Conservation (phyloP, 35 echinoderm and acorn worm genomes). For the Patiria miniata region DNA sequence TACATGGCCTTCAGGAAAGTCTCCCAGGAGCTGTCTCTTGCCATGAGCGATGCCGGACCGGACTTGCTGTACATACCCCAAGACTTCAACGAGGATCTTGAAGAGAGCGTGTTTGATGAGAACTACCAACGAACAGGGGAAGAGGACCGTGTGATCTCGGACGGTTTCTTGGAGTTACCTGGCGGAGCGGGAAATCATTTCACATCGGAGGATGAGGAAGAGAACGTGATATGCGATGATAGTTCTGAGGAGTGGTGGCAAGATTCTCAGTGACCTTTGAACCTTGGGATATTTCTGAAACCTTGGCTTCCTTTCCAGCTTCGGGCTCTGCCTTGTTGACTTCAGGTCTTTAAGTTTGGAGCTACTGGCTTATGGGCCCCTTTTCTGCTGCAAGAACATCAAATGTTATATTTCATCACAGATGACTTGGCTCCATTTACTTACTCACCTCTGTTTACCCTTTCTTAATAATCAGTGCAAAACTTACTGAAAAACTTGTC, state of each 20-base stretch:
- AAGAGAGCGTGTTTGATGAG: conserved; percentile 91
- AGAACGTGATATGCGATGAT: not conserved
- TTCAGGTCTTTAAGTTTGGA: no score
- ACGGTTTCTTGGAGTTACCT: conserved; percentile 80
- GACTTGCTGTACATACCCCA: conserved; percentile 97
- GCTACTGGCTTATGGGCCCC: no score
- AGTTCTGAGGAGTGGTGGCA: not conserved
- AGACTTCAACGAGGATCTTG: conserved; percentile 87
- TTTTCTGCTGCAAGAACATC: no score
- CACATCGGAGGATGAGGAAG: conserved; percentile 9
- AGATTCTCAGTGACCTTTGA: not conserved
- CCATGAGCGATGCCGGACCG: conserved; percentile 50
- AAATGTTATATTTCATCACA: no score
- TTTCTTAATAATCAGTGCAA: no score
- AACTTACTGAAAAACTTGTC: no score
- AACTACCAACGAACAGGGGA: conserved; percentile 33
- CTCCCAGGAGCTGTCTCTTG: conserved; percentile 31
- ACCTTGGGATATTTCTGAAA: not conserved
- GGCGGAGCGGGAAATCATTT: not conserved
- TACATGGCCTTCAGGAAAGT: conserved; percentile 97
- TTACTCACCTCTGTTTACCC: no score
- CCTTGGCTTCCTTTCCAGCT: no score
- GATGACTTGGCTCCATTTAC: no score
- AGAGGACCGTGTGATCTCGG: conserved; percentile 48
- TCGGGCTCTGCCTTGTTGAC: no score